Base-by-base conservation (phyloP, 2,888 invertebrate species). In the Cosmorhoe ocellata region DNA sequence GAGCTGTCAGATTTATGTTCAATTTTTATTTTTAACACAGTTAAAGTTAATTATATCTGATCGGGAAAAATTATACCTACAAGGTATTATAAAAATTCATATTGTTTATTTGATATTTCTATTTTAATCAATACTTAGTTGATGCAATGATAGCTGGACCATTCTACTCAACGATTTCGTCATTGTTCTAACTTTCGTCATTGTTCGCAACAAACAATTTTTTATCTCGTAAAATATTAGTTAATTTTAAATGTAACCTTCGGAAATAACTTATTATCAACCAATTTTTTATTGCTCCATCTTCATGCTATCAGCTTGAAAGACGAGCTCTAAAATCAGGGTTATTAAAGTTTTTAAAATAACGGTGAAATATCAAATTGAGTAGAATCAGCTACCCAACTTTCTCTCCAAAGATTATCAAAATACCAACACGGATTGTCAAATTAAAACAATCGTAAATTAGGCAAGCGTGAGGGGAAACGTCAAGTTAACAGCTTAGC, bases 371-470 rank as follows among this genome's bases (percentile, higher is more conserved):
- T n/a, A n/a, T n/a, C n/a, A n/a, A n/a, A n/a, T n/a, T n/a, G n/a
- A n/a, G n/a, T n/a, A n/a, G n/a, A n/a, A n/a, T n/a, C n/a, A n/a
- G 18, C 4, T 4, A 4, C 18, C 4, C 18, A 11, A 58, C 59
- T 58, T 59, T 62, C 59, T 34, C 34, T 47, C 32, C 14, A 38
- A 37, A 51, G 56, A 54, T 59, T 59, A 59, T 53, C 41, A 58
- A 46, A 59, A 64, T 49, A 60, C 54, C 57, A 58, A 45, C 18
- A 41, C 36, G 46, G 49, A 52, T 53, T 38, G 41, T 39, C 55
- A 57, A 65, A 66, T 60, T 64, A 51, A 63, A 67, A 71, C 69
- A 74, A 74, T 72, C 64, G 66, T 53, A 56, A 60, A 56, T 50
- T 63, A 64, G 64, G 66, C 66, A 67, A 59, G 67, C 73, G 32